These are phyloP conservation scores for Xenotilapia caudafasciata DNA, from an alignment of 2,113 vertebrate genomes.

Conservation along the genomic window DNA sequence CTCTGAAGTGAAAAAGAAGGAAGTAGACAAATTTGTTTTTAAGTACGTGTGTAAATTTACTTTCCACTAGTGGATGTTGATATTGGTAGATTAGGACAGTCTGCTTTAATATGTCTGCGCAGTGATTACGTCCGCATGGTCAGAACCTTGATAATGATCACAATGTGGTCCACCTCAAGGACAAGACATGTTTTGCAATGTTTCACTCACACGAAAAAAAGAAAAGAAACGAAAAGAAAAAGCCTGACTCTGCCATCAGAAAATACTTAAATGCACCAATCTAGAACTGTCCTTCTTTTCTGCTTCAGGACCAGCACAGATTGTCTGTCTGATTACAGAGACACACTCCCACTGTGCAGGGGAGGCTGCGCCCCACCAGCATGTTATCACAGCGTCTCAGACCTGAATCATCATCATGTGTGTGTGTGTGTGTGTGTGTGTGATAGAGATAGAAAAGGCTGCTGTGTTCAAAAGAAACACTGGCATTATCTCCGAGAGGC, in stretches of 20 bases:
- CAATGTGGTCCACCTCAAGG: neutral
- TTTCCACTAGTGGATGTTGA: neutral
- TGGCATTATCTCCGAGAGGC: slow-evolving; percentile 21
- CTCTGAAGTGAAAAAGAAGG: accelerated
- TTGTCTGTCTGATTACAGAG: slow-evolving; percentile 48
- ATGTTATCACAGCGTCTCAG: slow-evolving; percentile 42
- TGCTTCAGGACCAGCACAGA: slow-evolving; percentile 39
- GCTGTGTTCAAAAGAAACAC: slow-evolving; percentile 15
- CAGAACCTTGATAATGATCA: neutral
- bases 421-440: neutral
- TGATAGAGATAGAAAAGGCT: neutral
- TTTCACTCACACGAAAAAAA: neutral
- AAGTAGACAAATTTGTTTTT: neutral
- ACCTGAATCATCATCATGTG: slow-evolving; percentile 39
- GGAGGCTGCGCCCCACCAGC: slow-evolving; percentile 26
- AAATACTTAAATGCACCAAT: neutral
- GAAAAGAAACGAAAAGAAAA: neutral
- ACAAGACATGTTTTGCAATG: neutral
- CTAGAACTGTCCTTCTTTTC: slow-evolving; percentile 2
- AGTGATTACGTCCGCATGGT: neutral
- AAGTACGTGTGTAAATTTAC: neutral
- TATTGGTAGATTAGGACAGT: neutral
- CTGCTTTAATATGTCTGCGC: neutral
- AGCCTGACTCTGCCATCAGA: neutral
- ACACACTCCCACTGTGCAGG: slow-evolving; percentile 30